Conservation (phyloP, 2,888 invertebrate genomes). For the Euclidia mi region DNA sequence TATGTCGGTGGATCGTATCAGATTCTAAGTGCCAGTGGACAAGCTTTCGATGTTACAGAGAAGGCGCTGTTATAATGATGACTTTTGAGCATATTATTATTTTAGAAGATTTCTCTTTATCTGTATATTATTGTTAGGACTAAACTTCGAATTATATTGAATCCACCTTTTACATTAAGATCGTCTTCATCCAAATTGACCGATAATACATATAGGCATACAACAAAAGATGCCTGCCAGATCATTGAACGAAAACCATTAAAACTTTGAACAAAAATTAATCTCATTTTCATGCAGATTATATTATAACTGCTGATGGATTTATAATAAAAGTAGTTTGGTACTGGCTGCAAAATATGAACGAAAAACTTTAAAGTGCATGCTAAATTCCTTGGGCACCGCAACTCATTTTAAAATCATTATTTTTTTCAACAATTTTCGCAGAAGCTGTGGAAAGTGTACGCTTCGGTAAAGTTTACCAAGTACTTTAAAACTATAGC, state of each 20-base stretch:
- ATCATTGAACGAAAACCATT: conserved; percentile 12
- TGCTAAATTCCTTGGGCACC: neutral
- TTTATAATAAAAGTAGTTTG: conserved; percentile 21
- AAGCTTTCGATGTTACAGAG: too few species aligned
- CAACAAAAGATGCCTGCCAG: too few species aligned
- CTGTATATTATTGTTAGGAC: too few species aligned
- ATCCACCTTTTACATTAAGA: too few species aligned
- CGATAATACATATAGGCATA: too few species aligned
- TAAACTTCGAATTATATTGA: too few species aligned
- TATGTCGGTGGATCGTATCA: too few species aligned
- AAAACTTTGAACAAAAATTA: conserved; percentile 13
- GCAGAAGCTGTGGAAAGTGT: neutral
- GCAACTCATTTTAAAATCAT: conserved; percentile 2
- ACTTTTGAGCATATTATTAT: too few species aligned
- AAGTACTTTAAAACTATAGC: neutral
- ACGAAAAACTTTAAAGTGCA: conserved; percentile 4
- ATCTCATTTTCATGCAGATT: conserved; percentile 20
- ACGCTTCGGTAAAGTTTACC: neutral
- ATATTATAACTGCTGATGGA: conserved; percentile 23
- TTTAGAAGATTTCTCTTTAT: too few species aligned
- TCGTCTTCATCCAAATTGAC: too few species aligned
- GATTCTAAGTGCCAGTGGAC: too few species aligned
- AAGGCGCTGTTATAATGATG: too few species aligned
- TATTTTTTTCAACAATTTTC: conserved; percentile 3
- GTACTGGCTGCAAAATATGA: conserved; percentile 2